Evolutionary conservation across 2,113 vertebrate species (phyloP).

Genomic region (Lates calcarifer): DNA sequence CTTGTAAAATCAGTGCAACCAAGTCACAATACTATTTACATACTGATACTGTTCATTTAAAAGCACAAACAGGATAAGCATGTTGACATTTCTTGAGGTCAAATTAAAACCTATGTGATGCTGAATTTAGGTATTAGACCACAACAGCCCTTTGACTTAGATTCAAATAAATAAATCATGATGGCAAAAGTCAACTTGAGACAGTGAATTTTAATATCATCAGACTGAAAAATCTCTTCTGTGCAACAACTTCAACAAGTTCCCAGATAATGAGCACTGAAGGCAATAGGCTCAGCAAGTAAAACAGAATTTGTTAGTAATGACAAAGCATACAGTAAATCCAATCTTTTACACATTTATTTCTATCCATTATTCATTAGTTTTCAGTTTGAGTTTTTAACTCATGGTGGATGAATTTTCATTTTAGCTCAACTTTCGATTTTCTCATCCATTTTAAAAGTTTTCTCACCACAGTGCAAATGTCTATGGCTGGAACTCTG

Average conservation of each 20-base stretch:
- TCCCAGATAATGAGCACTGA: constrained; percentile 7
- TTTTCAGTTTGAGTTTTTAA: neutral
- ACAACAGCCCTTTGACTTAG: neutral
- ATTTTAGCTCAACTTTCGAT: neutral
- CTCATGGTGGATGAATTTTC: neutral
- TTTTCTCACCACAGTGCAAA: neutral
- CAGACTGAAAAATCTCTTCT: neutral
- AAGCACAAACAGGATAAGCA: neutral
- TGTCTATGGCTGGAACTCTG: neutral
- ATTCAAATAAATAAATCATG: neutral
- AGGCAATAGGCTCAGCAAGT: neutral
- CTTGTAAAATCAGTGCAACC: neutral
- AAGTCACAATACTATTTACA: neutral
- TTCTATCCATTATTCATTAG: neutral
- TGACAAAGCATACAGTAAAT: neutral
- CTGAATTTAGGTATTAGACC: neutral
- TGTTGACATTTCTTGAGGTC: neutral
- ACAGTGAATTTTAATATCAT: neutral
- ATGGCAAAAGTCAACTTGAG: neutral
- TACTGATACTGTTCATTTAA: neutral
- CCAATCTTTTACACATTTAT: neutral
- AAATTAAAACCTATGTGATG: neutral
- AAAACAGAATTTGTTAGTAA: neutral
- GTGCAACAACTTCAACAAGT: neutral
- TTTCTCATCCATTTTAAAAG: neutral